These are phyloP conservation scores for Sepiola atlantica DNA, from an alignment of 2,888 invertebrate genomes.

Conservation along the genomic window DNA sequence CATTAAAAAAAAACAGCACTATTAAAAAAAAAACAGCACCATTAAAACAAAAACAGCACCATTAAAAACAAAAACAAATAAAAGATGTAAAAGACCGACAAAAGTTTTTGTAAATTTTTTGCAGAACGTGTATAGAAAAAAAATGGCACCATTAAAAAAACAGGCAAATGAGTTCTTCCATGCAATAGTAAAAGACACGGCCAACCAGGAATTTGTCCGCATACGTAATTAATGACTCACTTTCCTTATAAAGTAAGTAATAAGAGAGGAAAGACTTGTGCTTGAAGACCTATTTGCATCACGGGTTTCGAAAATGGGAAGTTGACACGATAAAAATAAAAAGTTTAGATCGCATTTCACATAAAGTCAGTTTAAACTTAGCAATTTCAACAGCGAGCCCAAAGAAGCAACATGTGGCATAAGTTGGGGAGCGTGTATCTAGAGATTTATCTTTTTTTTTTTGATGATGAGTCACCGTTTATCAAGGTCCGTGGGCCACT, in stretches of 20 bases:
- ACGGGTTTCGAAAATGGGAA: not conserved
- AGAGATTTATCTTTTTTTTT: too few relatives aligned
- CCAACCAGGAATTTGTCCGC: slow-evolving; percentile 2
- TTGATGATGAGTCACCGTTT: too few relatives aligned
- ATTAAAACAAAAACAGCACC: not conserved
- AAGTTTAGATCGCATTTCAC: not conserved
- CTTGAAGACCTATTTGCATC: slow-evolving; percentile 32
- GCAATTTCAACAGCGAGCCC: not conserved
- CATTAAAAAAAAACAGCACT: not conserved
- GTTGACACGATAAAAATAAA: not conserved
- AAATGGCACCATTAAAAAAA: not conserved
- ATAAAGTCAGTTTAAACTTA: slow-evolving; percentile 4
- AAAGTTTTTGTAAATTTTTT: not conserved
- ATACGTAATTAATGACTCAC: slow-evolving; percentile 13
- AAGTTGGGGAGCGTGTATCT: too few relatives aligned
- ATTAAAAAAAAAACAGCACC: too few relatives aligned
- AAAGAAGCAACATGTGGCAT: not conserved
- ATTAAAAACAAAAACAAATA: not conserved
- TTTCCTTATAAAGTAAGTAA: slow-evolving; percentile 32
- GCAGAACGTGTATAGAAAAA: not conserved
- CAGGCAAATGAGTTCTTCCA: not conserved
- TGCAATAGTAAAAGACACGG: slow-evolving; percentile 7
- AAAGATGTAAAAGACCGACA: not conserved
- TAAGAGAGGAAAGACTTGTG: not conserved
- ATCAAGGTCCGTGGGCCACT: too few relatives aligned